Evolutionary conservation across 2,113 vertebrate species (phyloP).

Genomic region (Carassius auratus): DNA sequence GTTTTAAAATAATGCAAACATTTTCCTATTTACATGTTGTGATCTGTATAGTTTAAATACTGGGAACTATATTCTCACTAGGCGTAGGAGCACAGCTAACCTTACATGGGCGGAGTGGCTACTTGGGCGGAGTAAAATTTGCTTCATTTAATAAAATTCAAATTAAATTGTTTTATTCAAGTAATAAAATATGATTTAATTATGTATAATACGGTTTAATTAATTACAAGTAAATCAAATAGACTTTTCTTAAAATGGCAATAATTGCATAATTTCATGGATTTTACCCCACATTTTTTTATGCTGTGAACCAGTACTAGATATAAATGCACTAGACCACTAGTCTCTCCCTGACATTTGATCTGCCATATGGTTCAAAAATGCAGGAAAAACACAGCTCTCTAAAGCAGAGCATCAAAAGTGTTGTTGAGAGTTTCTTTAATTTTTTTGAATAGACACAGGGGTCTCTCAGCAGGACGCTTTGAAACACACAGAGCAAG

Average conservation of each 20-base stretch:
- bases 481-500: slow-evolving; percentile 38
- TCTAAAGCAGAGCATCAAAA: background rate
- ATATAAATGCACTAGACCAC: background rate
- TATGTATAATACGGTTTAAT: background rate
- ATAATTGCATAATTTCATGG: background rate
- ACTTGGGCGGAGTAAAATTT: too few relatives aligned
- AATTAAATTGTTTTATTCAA: background rate
- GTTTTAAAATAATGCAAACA: too few relatives aligned
- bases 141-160: too few relatives aligned
- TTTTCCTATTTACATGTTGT: too few relatives aligned
- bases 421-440: slow-evolving; percentile 32
- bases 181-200: too few relatives aligned
- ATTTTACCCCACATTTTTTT: background rate
- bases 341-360: slow-evolving; percentile 14
- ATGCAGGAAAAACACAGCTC: slow-evolving; percentile 25
- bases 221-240: background rate
- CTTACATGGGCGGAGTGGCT: too few relatives aligned
- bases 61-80: too few relatives aligned
- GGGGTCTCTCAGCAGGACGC: slow-evolving; percentile 28
- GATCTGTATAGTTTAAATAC: too few relatives aligned
- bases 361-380: slow-evolving; percentile 15
- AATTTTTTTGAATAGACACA: slow-evolving; percentile 16
- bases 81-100: too few relatives aligned
- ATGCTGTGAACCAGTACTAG: background rate
- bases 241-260: background rate